Evolutionary conservation across 2,888 invertebrate genomes (phyloP).

Genomic region (Apoda limacodes): DNA sequence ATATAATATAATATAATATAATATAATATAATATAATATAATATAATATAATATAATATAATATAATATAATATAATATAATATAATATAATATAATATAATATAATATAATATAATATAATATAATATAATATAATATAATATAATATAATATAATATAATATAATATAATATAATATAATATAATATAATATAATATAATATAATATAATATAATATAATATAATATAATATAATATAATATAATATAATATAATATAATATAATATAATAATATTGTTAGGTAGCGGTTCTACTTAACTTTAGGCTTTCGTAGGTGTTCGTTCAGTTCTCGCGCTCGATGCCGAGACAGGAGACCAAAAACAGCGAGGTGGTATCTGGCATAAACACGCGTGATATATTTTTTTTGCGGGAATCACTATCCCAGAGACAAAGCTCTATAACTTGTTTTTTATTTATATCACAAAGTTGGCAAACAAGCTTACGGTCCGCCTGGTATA

Average conservation of each 20-base stretch:
- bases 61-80: not conserved
- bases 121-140: not conserved
- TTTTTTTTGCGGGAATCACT: too few species aligned
- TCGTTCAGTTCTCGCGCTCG: too few species aligned
- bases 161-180: not conserved
- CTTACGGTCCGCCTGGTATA: too few species aligned
- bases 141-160: not conserved
- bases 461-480: too few species aligned
- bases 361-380: too few species aligned
- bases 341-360: too few species aligned
- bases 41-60: not conserved
- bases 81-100: not conserved
- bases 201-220: not conserved
- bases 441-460: too few species aligned
- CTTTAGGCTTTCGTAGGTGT: too few species aligned
- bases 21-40: not conserved
- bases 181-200: not conserved
- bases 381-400: too few species aligned
- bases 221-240: not conserved
- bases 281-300: too few species aligned
- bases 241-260: not conserved
- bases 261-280: not conserved
- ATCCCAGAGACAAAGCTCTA: too few species aligned
- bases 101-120: not conserved
- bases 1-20: not conserved